Percentiles rank a stretch among this genome's conserved stretches.
Conservation (phyloP, 2,888 invertebrate species). For the Furcula furcula region DNA sequence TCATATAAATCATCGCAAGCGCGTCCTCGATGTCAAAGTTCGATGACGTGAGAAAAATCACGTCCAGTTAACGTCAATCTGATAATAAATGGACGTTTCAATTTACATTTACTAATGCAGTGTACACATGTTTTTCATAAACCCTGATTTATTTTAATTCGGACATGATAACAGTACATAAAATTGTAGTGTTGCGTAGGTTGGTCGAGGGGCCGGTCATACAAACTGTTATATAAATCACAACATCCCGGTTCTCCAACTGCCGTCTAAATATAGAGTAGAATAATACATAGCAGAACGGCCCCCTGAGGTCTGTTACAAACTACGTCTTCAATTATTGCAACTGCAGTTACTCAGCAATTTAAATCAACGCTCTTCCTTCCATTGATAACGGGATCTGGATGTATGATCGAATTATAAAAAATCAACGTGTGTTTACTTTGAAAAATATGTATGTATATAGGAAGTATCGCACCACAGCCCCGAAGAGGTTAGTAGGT, state of each 20-base stretch:
- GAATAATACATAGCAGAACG: constrained; percentile 41
- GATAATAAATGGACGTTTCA: constrained; percentile 37
- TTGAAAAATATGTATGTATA: too few species aligned
- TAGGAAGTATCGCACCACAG: too few species aligned
- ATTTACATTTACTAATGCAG: constrained; percentile 44
- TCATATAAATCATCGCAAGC: too few species aligned
- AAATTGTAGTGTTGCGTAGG: constrained; percentile 1
- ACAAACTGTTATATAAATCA: constrained; percentile 47
- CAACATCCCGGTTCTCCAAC: constrained; percentile 45
- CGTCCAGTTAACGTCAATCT: constrained; percentile 37
- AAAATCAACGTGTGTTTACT: too few species aligned
- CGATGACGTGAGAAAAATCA: constrained; percentile 28
- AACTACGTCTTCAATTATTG: constrained; percentile 59
- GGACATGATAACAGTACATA: background rate
- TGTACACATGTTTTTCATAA: constrained; percentile 28
- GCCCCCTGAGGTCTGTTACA: constrained; percentile 55
- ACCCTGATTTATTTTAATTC: constrained; percentile 21
- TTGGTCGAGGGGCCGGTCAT: constrained; percentile 13
- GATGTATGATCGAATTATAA: too few species aligned
- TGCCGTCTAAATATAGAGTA: constrained; percentile 56
- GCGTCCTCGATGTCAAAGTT: too few species aligned
- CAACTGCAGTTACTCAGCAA: constrained; percentile 56
- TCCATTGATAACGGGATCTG: constrained; percentile 40
- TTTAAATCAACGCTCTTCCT: constrained; percentile 61
- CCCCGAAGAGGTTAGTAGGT: too few species aligned